Percentiles rank a stretch among this genome's conserved stretches.
Evolutionary conservation across 2,888 invertebrate species (phyloP).

Genomic region (Netelia inedita): DNA sequence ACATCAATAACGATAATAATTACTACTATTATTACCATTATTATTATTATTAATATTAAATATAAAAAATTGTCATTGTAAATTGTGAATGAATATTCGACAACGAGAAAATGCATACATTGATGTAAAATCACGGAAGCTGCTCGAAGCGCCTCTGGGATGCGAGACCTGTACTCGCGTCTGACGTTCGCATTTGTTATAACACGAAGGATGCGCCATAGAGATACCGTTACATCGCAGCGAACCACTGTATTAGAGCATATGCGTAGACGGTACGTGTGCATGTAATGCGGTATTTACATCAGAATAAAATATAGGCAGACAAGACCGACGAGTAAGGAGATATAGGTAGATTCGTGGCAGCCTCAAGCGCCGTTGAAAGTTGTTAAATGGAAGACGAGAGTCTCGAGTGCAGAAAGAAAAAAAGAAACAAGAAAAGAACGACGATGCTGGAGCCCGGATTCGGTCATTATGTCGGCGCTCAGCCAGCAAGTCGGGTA

Average conservation of each 20-base stretch:
- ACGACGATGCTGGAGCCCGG: neutral
- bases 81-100: neutral
- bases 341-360: neutral
- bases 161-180: neutral
- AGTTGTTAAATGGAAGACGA: slow-evolving; percentile 41
- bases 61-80: neutral
- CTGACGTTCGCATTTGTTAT: slow-evolving; percentile 10
- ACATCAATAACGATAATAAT: too few relatives aligned
- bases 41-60: too few relatives aligned
- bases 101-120: neutral
- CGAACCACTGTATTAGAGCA: neutral
- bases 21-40: too few relatives aligned
- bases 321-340: neutral
- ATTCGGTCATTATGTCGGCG: slow-evolving; percentile 56
- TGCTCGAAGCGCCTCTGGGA: neutral
- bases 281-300: neutral
- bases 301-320: neutral
- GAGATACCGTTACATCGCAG: neutral
- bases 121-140: slow-evolving; percentile 44
- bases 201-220: neutral
- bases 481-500: slow-evolving; percentile 37
- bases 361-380: neutral
- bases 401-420: slow-evolving; percentile 38
- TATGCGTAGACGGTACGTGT: neutral
- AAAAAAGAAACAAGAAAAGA: slow-evolving; percentile 26